Conservation (phyloP, 2,113 vertebrate species). For the Suncus etruscus region DNA sequence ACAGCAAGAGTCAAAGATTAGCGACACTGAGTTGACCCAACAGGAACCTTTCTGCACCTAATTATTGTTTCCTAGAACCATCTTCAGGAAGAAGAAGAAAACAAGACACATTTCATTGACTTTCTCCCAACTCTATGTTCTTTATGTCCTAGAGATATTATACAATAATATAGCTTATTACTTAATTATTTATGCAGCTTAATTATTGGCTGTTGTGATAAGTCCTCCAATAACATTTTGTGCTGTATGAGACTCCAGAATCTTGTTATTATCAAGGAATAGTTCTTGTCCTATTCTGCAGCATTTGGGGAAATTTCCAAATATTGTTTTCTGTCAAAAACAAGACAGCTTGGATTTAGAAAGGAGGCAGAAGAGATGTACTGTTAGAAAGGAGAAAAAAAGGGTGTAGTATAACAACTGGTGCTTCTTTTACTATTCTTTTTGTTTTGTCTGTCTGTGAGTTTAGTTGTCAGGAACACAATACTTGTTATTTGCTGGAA, state of each 20-base stretch:
- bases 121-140: background rate
- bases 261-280: background rate
- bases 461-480: background rate
- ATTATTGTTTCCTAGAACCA: background rate
- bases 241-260: background rate
- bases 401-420: background rate
- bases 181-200: background rate
- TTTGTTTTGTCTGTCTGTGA: background rate
- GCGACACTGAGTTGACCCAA: background rate
- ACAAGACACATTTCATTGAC: background rate
- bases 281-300: background rate
- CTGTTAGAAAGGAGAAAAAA: background rate
- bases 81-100: slow-evolving; percentile 19
- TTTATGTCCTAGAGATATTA: background rate
- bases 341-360: background rate
- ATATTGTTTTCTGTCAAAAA: background rate
- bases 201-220: background rate
- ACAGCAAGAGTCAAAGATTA: background rate
- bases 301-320: background rate
- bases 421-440: background rate
- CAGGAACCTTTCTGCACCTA: slow-evolving; percentile 4
- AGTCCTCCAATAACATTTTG: background rate
- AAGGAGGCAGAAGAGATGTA: background rate
- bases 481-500: background rate
- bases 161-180: background rate